These are phyloP conservation scores for Sebastes jordani DNA, from an alignment of 2,797 vertebrate genomes.

Conservation along the genomic window DNA sequence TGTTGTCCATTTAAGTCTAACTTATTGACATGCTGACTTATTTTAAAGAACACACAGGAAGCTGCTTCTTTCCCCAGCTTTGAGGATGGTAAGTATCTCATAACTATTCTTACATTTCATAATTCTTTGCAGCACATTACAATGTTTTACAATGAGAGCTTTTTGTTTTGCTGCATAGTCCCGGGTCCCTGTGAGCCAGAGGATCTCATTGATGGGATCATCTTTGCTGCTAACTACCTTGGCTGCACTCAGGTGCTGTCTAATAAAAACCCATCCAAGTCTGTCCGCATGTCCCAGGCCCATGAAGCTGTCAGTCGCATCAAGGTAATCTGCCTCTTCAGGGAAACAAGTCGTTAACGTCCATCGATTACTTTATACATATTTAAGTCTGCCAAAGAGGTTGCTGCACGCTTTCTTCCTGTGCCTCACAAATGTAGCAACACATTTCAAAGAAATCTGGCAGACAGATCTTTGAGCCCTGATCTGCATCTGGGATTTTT, in stretches of 20 bases:
- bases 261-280: conserved; percentile 95
- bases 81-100: conserved; percentile 91
- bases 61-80: conserved; percentile 95
- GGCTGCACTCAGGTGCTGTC: conserved; percentile 96
- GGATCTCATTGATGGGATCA: conserved; percentile 91
- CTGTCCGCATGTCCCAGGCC: conserved; percentile 95
- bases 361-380: conserved; percentile 2
- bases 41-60: conserved; percentile 88
- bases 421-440: neutral
- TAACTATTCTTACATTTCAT: neutral
- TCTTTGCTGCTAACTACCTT: conserved; percentile 98
- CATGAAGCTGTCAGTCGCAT: conserved; percentile 95
- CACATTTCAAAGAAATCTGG: neutral
- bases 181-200: conserved; percentile 98
- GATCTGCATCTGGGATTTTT: neutral
- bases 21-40: neutral
- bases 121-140: neutral
- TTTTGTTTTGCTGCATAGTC: conserved; percentile 77
- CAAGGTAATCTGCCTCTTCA: conserved; percentile 80
- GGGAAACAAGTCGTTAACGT: neutral
- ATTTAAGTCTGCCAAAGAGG: neutral
- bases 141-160: neutral
- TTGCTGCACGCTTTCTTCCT: neutral
- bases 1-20: neutral
- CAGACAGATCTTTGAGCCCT: neutral